Evolutionary conservation across 1,140 invertebrate genomes (phyloP), one percentile per base, ranked within the genome.

Genomic region (Heliconius himera): DNA sequence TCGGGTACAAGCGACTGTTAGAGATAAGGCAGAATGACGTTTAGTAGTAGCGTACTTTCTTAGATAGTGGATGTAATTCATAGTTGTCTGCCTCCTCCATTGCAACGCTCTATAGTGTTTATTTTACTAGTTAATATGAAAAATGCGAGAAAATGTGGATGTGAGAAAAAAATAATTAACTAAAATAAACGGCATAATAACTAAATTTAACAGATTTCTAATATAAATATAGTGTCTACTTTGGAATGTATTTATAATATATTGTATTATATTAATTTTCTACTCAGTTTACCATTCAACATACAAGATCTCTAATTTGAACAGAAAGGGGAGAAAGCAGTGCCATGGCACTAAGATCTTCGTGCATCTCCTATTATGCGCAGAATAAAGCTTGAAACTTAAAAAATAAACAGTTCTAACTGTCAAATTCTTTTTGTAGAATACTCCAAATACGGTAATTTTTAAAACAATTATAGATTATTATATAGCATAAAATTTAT

Each of bases 11-110:
- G 85, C 80, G 90, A 88, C 88, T 89, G 84, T 88, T 85, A 79
- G 76, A 90, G 92, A 94, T 94, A 94, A 94, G 89, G 49, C 76
- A 87, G 82, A 86, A 85, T 90, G 88, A 91, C 87, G 86, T 91
- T 88, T 88, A 87, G 87, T 89, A 91, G 86, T 86, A 88, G 88
- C 83, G 66, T 60, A 82, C 60, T 29, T 70, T 80, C 74, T 81
- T 82, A 79, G 49, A 70, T 76, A 77, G 60, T 46, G 20, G 60
- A 22, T 70, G 41, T 75, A 54, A 54, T 78, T 74, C 13, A 78
- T 73, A 76, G 49, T 46, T 16, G 74, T 76, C 75, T 76, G 78
- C 80, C 60, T 29, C 13, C 22, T 60, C 11, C 60, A 9, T 26
- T 66, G 60, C 22, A 66, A 29, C 2, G 60, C 8, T 5, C 4